These are phyloP conservation scores for Scalopus aquaticus DNA, from an alignment of 2,113 vertebrate species.

Conservation along the genomic window DNA sequence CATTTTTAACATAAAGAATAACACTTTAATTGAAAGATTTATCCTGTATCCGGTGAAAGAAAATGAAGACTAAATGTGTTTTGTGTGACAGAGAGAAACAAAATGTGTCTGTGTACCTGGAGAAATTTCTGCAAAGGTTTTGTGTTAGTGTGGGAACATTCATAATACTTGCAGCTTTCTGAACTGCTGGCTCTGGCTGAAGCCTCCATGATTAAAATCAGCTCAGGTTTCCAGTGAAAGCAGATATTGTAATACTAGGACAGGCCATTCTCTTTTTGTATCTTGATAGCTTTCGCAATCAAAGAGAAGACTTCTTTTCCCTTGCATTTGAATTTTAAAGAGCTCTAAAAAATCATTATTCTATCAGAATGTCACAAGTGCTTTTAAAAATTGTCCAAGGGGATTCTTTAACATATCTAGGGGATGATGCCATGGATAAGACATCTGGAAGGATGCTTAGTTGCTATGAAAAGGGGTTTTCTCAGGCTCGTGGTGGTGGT, in stretches of 20 bases:
- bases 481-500: neutral
- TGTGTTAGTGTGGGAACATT: neutral
- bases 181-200: neutral
- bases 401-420: neutral
- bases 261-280: constrained; percentile 11
- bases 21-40: neutral
- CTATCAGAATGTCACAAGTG: neutral
- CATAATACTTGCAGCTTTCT: neutral
- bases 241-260: constrained; percentile 13
- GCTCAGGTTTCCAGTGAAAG: constrained; percentile 44
- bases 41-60: neutral
- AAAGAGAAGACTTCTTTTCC: constrained; percentile 22
- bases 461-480: neutral
- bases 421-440: neutral
- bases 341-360: neutral
- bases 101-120: neutral
- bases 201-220: constrained; percentile 13
- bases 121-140: neutral
- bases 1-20: constrained; percentile 21
- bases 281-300: neutral
- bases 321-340: constrained; percentile 58
- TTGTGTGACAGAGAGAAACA: accelerated
- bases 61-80: neutral
- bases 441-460: neutral
- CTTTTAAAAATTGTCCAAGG: constrained; percentile 17